Evolutionary conservation across 2,113 vertebrate genomes (phyloP), one percentile per base, ranked within the genome.

Genomic region (Equus przewalskii): DNA sequence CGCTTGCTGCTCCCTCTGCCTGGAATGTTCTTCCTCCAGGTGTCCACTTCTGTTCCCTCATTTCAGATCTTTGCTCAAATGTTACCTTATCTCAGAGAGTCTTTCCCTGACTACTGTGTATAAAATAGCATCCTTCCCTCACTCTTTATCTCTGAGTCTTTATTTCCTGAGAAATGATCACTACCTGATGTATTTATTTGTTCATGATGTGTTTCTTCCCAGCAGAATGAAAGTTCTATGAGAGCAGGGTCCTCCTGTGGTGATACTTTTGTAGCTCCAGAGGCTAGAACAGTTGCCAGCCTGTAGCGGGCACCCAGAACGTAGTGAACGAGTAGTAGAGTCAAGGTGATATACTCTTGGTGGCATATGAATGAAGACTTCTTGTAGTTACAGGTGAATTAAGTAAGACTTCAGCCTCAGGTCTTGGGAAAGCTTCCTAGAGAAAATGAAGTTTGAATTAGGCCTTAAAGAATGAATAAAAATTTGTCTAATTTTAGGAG

Each of bases 401-500:
- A n/a, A n/a, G 21, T 65, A 51, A 72, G 67, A 80, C 60, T 67
- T 96, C n/a, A 76, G 9, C 24, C 16, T 80, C 22, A 70, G 65
- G 24, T 85, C 19, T 78, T 94, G 16, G 51, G 18, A 41, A 64
- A 1, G 19, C 33, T 92, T 89, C 16, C 28, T 80, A n/a, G 70
- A 91, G 56, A 26, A 18, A 22, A 2, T 85, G 16, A 64, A 56
- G 44, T 36, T 89, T 16, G 46, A 83, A 54, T 87, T 79, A 79
- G 54, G n/a, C 41, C 24, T 87, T 62, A 78, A 86, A 58, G 46
- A 86, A 60, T 88, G 33, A 46, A 24, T 26, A 94, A 14, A 67
- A n/a, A 75, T 85, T 62, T 70, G 21, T n/a, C n/a, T 79, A 60
- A 78, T 78, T 85, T 95, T 84, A 75, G 80, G 22, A 90, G 51